A percentile compares a stretch with the other conserved stretches of the same genome.
Conservation (phyloP, 2,113 vertebrate species). For the Pedionomus torquatus region DNA sequence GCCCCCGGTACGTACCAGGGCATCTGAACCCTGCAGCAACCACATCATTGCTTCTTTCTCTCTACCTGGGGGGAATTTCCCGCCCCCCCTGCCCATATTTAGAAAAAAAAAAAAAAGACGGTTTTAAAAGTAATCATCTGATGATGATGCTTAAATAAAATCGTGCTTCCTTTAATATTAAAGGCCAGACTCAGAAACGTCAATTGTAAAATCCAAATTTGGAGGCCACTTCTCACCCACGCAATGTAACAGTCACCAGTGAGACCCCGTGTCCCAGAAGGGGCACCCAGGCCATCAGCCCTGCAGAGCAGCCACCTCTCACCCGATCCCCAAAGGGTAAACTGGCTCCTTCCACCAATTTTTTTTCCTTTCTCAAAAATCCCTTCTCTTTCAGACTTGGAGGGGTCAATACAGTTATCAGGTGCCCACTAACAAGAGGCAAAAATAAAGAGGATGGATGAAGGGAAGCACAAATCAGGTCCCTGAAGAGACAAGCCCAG, state of each 20-base stretch:
- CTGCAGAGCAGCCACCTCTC: background rate
- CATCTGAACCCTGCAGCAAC: background rate
- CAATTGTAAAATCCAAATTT: background rate
- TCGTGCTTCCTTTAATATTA: background rate
- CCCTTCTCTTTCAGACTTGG: background rate
- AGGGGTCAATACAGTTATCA: background rate
- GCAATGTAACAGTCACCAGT: fast-evolving
- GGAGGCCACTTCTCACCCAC: background rate
- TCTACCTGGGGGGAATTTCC: fast-evolving
- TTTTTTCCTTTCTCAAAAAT: background rate
- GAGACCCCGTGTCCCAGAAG: background rate
- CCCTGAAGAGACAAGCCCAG: background rate
- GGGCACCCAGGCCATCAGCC: background rate
- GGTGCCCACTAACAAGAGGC: background rate
- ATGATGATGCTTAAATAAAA: background rate
- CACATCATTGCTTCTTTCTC: background rate
- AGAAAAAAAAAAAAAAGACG: no score
- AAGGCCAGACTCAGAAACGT: background rate
- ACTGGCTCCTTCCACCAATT: background rate
- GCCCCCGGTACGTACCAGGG: background rate
- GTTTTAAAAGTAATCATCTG: background rate
- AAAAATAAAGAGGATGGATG: background rate
- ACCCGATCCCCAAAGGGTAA: fast-evolving
- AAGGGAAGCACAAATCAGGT: background rate
- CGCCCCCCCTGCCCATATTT: background rate